Percentiles rank a stretch among this genome's conserved stretches.
phyloP scores from a whole-genome alignment of 2,888 invertebrate species.

The Erebia epiphron region DNA sequence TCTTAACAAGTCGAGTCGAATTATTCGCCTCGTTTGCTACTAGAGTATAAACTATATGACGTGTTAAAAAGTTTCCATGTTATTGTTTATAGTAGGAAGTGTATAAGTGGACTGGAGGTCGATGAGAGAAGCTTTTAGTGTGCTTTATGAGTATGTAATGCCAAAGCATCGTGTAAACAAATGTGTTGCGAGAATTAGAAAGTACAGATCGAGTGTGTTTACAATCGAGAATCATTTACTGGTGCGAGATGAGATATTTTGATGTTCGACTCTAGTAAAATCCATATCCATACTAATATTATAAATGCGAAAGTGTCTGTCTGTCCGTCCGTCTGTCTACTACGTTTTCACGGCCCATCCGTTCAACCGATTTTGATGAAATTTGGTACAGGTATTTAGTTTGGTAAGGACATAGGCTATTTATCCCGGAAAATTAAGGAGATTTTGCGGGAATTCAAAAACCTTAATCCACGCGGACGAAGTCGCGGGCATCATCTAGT shows the following conservation, averaged over 20 bases:
- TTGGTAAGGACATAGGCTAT: no score
- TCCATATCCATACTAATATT: no score
- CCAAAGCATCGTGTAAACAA: constrained; percentile 29
- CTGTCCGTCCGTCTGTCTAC: no score
- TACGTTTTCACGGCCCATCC: no score
- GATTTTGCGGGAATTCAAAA: no score
- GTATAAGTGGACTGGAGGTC: constrained; percentile 57
- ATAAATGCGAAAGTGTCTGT: no score
- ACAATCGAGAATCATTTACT: background rate
- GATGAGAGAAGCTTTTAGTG: constrained; percentile 73
- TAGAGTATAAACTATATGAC: constrained; percentile 58
- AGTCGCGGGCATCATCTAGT: no score
- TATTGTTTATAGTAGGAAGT: constrained; percentile 76
- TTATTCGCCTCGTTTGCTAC: constrained; percentile 70
- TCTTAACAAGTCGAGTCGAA: constrained; percentile 74
- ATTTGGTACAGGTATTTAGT: no score
- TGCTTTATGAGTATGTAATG: constrained; percentile 33
- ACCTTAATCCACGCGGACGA: no score
- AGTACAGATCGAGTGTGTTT: constrained; percentile 6
- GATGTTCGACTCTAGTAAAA: background rate
- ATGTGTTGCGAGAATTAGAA: constrained; percentile 19
- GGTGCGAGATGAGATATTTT: background rate
- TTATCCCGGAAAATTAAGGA: no score
- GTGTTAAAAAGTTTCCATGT: constrained; percentile 78
- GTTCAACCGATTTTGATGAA: no score